These are phyloP conservation scores for Campoplex nolae DNA, from an alignment of 2,888 invertebrate genomes.

Conservation along the genomic window DNA sequence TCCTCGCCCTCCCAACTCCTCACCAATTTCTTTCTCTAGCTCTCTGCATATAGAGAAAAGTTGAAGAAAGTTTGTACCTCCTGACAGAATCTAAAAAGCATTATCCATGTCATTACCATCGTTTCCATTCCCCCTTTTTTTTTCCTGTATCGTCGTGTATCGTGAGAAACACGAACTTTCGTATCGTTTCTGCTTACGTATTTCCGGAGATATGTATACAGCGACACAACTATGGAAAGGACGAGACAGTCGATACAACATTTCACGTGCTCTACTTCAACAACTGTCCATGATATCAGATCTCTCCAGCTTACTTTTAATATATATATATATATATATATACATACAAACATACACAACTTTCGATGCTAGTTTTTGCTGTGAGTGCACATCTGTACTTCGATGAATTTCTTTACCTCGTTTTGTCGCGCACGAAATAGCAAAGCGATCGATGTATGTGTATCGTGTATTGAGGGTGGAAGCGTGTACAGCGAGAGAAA, in stretches of 20 bases:
- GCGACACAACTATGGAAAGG: neutral
- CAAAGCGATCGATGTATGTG: constrained; percentile 35
- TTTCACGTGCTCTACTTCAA: constrained; percentile 52
- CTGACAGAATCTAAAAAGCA: constrained; percentile 62
- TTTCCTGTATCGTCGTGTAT: constrained; percentile 14
- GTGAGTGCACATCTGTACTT: constrained; percentile 52
- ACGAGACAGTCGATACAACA: constrained; percentile 41
- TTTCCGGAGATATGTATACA: constrained; percentile 7
- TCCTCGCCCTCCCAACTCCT: neutral
- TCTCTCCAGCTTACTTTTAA: constrained; percentile 29
- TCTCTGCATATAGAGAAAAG: constrained; percentile 27
- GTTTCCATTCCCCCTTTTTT: constrained; percentile 41
- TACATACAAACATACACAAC: constrained; percentile 5
- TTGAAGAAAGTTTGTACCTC: constrained; percentile 58
- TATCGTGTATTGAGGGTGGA: constrained; percentile 21
- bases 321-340: neutral
- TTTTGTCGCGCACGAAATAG: constrained; percentile 40
- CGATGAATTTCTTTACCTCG: constrained; percentile 56
- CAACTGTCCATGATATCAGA: constrained; percentile 43
- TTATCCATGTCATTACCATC: constrained; percentile 70
- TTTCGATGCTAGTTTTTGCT: constrained; percentile 50
- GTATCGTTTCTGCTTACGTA: constrained; percentile 61
- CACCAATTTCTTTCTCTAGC: neutral
- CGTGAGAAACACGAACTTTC: constrained; percentile 54
- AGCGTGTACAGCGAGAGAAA: constrained; percentile 5